Conservation (phyloP, 2,888 invertebrate species). For the Erannis defoliaria region DNA sequence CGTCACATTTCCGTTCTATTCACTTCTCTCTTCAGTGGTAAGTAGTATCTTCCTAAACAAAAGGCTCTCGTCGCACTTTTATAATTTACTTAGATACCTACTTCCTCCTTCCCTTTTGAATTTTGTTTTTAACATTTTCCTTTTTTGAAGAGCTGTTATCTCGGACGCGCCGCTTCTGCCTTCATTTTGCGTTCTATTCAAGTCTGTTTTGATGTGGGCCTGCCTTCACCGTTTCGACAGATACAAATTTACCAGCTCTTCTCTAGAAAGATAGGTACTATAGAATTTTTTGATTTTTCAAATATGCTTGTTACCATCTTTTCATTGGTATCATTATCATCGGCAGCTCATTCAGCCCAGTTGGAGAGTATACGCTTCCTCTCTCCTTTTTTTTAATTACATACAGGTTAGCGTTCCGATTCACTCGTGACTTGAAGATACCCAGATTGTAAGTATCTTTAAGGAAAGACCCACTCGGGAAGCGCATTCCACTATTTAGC, state of each 20-base stretch:
- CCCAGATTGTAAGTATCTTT: too few species aligned
- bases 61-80: conserved; percentile 72
- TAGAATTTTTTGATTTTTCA: conserved; percentile 22
- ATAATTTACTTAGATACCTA: conserved; percentile 76
- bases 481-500: too few species aligned
- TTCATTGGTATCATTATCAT: neutral
- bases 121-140: conserved; percentile 74
- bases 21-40: too few species aligned
- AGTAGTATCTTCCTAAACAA: conserved; percentile 75
- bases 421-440: too few species aligned
- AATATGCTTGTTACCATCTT: neutral
- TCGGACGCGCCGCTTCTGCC: conserved; percentile 64
- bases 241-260: conserved; percentile 48
- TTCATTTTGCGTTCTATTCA: conserved; percentile 72
- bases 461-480: too few species aligned
- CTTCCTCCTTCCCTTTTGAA: conserved; percentile 74
- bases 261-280: too few species aligned
- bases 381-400: too few species aligned
- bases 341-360: too few species aligned
- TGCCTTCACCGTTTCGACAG: conserved; percentile 59
- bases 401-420: too few species aligned
- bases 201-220: conserved; percentile 67
- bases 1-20: too few species aligned
- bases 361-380: too few species aligned
- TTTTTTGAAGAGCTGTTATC: conserved; percentile 77